Evolutionary conservation across 2,113 vertebrate genomes (phyloP).

Genomic region (Ariopsis seemanni): DNA sequence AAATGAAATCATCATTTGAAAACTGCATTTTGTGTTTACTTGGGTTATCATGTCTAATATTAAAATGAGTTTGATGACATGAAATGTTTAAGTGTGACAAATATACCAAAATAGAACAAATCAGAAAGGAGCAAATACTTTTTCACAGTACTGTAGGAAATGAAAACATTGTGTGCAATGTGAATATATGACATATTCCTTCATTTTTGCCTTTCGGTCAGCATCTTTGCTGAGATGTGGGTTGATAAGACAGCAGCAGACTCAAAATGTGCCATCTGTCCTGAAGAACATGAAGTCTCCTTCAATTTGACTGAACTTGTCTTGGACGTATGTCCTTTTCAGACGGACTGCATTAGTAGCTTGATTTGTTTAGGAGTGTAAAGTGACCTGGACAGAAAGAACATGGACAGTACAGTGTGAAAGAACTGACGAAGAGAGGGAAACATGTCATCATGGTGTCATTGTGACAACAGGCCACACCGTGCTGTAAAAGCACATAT

Average conservation of each 20-base stretch:
- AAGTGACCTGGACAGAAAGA: background rate
- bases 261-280: slow-evolving; percentile 7
- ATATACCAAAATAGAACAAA: too few relatives aligned
- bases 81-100: too few relatives aligned
- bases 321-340: background rate
- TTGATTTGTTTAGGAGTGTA: slow-evolving; percentile 1
- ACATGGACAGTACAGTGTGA: background rate
- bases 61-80: too few relatives aligned
- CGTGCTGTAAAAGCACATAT: background rate
- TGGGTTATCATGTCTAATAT: too few relatives aligned
- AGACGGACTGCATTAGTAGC: background rate
- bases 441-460: slow-evolving; percentile 23
- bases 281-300: background rate
- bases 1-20: too few relatives aligned
- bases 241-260: background rate
- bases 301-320: background rate
- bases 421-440: slow-evolving; percentile 6
- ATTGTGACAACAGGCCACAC: background rate
- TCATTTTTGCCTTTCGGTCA: background rate
- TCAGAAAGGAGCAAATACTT: too few relatives aligned
- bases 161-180: background rate
- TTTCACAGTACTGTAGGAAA: background rate
- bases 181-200: background rate
- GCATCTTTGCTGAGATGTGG: background rate
- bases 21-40: too few relatives aligned